These are phyloP conservation scores for Sussaba pulchella DNA, from an alignment of 2,888 invertebrate species.

Conservation along the genomic window DNA sequence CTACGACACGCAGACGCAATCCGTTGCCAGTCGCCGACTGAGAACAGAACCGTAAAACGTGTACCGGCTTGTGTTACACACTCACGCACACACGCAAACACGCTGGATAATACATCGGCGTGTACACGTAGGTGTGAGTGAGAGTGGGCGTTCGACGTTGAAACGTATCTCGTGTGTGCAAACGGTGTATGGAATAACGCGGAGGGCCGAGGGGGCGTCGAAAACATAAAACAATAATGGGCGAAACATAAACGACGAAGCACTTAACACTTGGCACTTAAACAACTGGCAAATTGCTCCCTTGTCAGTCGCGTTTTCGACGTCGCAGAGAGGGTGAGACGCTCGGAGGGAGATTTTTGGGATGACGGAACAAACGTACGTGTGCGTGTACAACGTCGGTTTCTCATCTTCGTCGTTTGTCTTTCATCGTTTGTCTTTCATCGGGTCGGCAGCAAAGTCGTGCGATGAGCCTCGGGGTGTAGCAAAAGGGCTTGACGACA, in stretches of 20 bases:
- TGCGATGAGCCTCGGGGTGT: no score
- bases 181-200: slow-evolving; percentile 51
- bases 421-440: no score
- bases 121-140: not conserved
- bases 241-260: slow-evolving; percentile 83
- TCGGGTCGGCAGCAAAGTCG: no score
- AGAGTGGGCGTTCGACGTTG: slow-evolving; percentile 38
- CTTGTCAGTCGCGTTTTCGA: slow-evolving; percentile 79
- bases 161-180: slow-evolving; percentile 45
- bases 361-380: slow-evolving; percentile 77
- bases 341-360: slow-evolving; percentile 81
- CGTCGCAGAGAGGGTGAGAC: slow-evolving; percentile 53
- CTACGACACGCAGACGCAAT: slow-evolving; percentile 2
- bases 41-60: slow-evolving; percentile 9
- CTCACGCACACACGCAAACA: not conserved
- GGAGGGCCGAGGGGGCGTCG: slow-evolving; percentile 72
- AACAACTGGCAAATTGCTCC: slow-evolving; percentile 85
- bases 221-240: slow-evolving; percentile 84
- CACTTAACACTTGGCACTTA: slow-evolving; percentile 85
- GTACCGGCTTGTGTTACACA: slow-evolving; percentile 37
- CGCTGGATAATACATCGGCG: no score
- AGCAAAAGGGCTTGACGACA: slow-evolving; percentile 7
- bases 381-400: slow-evolving; percentile 43
- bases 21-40: not conserved
- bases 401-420: slow-evolving; percentile 39